These are phyloP conservation scores for Parus major DNA, from an alignment of 2,113 vertebrate genomes.

Conservation along the genomic window DNA sequence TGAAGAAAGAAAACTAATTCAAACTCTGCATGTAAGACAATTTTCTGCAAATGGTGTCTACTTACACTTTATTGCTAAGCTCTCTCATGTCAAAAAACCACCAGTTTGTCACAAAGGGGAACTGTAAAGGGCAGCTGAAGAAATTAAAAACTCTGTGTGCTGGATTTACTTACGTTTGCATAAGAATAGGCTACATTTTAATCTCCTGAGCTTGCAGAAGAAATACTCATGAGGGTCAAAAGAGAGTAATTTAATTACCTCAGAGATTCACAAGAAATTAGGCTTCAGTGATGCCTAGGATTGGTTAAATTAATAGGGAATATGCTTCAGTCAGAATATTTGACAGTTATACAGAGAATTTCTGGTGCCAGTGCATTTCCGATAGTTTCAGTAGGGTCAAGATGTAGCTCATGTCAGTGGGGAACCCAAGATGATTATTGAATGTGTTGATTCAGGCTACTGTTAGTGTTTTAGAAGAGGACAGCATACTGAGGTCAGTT, in stretches of 20 bases:
- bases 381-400: background rate
- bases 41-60: background rate
- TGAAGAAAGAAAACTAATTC: background rate
- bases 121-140: background rate
- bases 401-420: background rate
- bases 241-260: conserved; percentile 38
- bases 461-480: background rate
- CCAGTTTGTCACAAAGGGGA: background rate
- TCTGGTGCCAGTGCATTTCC: background rate
- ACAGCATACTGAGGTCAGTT: background rate
- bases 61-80: background rate
- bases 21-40: background rate
- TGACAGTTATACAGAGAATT: background rate
- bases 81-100: background rate
- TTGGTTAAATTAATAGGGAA: conserved; percentile 11
- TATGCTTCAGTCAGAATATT: background rate
- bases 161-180: background rate
- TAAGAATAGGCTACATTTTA: conserved; percentile 21
- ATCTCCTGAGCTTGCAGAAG: conserved; percentile 21
- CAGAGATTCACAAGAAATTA: conserved; percentile 51
- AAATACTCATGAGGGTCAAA: conserved; percentile 2
- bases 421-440: background rate
- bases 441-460: background rate
- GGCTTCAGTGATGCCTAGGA: conserved; percentile 20
- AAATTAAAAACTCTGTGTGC: background rate